These are phyloP conservation scores for Nixonia krombeini DNA, from an alignment of 1,140 invertebrate species.

Conservation along the genomic window DNA sequence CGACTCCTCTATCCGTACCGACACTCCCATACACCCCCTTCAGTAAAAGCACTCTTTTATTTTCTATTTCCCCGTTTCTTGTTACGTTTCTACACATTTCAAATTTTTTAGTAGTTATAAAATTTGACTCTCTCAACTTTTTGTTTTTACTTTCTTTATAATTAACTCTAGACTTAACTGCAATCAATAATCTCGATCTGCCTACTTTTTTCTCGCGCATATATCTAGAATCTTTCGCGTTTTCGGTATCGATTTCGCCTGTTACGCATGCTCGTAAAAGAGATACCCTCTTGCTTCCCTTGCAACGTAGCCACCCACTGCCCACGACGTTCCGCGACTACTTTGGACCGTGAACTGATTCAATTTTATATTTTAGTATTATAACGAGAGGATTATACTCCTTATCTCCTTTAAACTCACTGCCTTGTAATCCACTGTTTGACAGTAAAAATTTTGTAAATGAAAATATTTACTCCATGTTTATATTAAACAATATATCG, in stretches of 20 bases:
- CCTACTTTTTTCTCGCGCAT: constrained; percentile 1
- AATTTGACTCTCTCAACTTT: constrained; percentile 27
- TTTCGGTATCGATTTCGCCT: constrained; percentile 55
- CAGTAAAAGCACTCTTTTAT: no score
- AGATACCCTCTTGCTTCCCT: constrained; percentile 33
- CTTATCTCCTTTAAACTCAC: no score
- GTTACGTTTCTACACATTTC: constrained; percentile 13
- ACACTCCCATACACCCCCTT: no score
- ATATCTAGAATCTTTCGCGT: constrained; percentile 3
- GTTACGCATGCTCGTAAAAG: constrained; percentile 58
- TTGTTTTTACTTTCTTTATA: constrained; percentile 38
- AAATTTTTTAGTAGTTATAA: constrained; percentile 21
- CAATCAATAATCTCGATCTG: constrained; percentile 29
- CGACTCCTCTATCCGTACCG: no score
- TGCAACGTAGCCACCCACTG: constrained; percentile 28
- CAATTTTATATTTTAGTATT: no score
- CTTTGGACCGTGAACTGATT: constrained; percentile 2
- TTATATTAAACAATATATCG: no score
- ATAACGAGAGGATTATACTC: no score
- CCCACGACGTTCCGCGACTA: constrained; percentile 15
- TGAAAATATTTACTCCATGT: no score
- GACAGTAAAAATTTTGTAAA: no score
- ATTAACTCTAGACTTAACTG: constrained; percentile 16
- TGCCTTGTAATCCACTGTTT: no score
- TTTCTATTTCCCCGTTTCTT: background rate